Evolutionary conservation across 2,113 vertebrate species (phyloP).

Genomic region (Theristicus caerulescens): DNA sequence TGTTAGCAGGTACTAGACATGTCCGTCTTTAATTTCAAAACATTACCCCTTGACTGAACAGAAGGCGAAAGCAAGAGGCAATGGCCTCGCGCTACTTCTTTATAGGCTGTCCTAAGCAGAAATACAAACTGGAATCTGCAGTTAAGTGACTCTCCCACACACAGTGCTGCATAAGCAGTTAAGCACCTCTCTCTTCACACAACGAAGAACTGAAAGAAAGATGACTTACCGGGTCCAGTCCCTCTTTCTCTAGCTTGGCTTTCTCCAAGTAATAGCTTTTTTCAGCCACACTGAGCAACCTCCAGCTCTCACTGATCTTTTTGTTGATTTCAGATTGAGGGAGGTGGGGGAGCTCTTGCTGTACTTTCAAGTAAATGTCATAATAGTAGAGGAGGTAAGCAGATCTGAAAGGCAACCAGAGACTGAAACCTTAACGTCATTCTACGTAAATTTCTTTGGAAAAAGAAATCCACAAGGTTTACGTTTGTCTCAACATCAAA

Average conservation of each 20-base stretch:
- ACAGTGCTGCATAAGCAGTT: not conserved
- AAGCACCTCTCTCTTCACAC: not conserved
- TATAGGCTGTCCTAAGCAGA: not conserved
- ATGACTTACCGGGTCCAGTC: constrained; percentile 84
- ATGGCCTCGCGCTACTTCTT: not conserved
- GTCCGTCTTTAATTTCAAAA: not conserved
- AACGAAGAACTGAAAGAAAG: not conserved
- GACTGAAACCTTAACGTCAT: not conserved
- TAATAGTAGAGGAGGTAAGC: constrained; percentile 97
- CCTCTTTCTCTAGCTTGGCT: constrained; percentile 92
- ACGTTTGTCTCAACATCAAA: not conserved
- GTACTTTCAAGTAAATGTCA: constrained; percentile 93
- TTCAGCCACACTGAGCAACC: constrained; percentile 91
- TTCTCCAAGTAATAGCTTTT: constrained; percentile 94
- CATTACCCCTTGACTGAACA: not conserved
- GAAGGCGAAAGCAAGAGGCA: not conserved
- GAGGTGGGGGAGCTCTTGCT: constrained; percentile 89
- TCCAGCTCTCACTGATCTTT: constrained; percentile 97
- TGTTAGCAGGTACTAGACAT: accelerated
- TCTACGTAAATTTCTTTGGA: not conserved
- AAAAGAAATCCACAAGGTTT: not conserved
- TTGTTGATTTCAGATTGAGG: constrained; percentile 99
- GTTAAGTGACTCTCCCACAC: not conserved
- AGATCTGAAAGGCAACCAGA: constrained; percentile 78
- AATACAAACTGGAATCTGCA: not conserved